Base-by-base conservation (phyloP, 2,113 vertebrate genomes). In the Tringa solitaria region DNA sequence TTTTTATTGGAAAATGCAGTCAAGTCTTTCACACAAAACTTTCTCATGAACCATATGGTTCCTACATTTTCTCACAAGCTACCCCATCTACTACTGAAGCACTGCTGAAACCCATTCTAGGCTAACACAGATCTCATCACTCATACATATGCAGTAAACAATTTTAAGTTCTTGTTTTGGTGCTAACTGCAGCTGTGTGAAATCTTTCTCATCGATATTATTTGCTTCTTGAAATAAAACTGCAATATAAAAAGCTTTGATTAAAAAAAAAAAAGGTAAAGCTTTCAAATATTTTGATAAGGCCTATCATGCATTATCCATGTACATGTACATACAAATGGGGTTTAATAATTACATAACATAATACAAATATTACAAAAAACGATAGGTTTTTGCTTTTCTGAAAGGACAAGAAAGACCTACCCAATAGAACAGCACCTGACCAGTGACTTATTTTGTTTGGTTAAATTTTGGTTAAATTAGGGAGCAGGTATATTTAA, bases 291-390 rank as follows among this genome's bases (percentile, higher is more conserved):
- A 64, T 68, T 92, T 88, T 74, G 28, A 37, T 59, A 59, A 86
- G 24, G 26, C 5, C 15, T 50, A 28, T 39, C 10, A 2, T 41
- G 14, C 4, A 39, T 51, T 84, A 57, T 48, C 30, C n/a, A 33
- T 45, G 13, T 26, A 35, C 4, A 17, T 6, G 1, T 15, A 37
- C 1, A 4, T 51, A 6, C 10, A 43, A 67, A 4, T n/a, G 24
- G 2, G 6, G 3, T 13, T 94, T 56, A 37, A 65, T 19, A n/a
- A 4, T 37, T 60, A 46, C 14, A 54, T 4, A 69, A 48, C 12
- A 69, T 23, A 73, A 56, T 16, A 41, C 17, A 68, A 84, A 54
- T 35, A 37, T 9, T 46, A 32, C 24, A 48, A 48, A 69, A 48
- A 21, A 61, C 0, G 7, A 4, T 12, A 74, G 18, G 8, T 37